Evolutionary conservation across 2,113 vertebrate species (phyloP).

Genomic region (Eubucco bourcierii): DNA sequence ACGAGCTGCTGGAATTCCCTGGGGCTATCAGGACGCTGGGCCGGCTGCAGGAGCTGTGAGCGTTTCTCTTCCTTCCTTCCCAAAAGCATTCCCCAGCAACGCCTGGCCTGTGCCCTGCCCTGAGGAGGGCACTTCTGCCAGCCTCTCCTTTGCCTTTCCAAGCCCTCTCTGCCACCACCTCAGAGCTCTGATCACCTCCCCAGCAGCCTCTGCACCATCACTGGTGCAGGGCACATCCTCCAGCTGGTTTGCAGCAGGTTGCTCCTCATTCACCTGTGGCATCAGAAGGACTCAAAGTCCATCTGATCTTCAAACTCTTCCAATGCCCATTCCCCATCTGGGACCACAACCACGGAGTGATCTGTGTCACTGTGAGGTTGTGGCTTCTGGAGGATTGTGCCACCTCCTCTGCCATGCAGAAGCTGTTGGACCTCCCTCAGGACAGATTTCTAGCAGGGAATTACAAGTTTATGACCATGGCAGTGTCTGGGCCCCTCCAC

Average conservation of each 20-base stretch:
- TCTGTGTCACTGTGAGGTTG: rapidly evolving
- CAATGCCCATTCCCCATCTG: background rate
- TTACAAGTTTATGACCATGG: background rate
- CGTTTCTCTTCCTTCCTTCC: slow-evolving; percentile 39
- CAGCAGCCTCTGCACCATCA: background rate
- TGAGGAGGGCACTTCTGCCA: background rate
- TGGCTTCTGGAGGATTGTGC: background rate
- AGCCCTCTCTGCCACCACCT: background rate
- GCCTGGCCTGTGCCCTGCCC: rapidly evolving
- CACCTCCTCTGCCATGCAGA: background rate
- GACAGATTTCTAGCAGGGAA: background rate
- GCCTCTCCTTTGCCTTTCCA: background rate
- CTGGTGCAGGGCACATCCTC: background rate
- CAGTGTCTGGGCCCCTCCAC: background rate
- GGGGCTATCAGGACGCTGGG: slow-evolving; percentile 88
- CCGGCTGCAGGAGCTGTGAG: slow-evolving; percentile 96
- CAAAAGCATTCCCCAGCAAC: background rate
- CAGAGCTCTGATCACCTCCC: background rate
- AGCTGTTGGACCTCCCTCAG: background rate
- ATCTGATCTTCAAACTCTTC: background rate
- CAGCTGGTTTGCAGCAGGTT: background rate
- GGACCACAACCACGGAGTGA: background rate
- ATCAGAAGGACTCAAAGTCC: background rate
- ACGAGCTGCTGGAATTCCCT: slow-evolving; percentile 91
- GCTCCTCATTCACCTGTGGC: background rate